A percentile compares a stretch with the other conserved stretches of the same genome.
Evolutionary conservation across 2,888 invertebrate genomes (phyloP).

Genomic region (Diplazon laetatorius): DNA sequence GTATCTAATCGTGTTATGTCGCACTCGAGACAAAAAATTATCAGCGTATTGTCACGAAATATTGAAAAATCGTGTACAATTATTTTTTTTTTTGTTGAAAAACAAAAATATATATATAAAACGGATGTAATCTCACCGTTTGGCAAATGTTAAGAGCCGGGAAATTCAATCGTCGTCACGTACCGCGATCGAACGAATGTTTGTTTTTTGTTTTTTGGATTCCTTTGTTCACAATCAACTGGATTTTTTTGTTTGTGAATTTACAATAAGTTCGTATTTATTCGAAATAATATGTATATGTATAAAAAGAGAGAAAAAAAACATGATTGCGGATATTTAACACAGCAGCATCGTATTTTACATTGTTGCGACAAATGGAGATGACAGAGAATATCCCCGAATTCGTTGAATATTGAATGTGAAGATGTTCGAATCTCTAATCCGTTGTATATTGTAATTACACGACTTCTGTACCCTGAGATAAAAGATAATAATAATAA

Average conservation of each 20-base stretch:
- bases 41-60: background rate
- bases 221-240: background rate
- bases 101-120: background rate
- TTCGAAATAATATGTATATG: background rate
- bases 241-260: too few species aligned
- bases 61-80: background rate
- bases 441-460: too few species aligned
- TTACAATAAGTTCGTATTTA: too few species aligned
- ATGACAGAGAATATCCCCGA: background rate
- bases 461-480: too few species aligned
- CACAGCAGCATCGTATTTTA: constrained; percentile 66
- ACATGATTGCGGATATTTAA: constrained; percentile 62
- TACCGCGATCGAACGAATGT: too few species aligned
- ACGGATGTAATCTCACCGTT: background rate
- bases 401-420: background rate
- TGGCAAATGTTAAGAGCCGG: too few species aligned
- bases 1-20: too few species aligned
- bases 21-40: too few species aligned
- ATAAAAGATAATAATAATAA: too few species aligned
- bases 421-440: background rate
- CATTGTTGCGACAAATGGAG: constrained; percentile 61
- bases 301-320: background rate
- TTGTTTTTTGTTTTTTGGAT: too few species aligned
- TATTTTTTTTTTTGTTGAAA: too few species aligned
- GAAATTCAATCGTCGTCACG: too few species aligned